Evolutionary conservation across 2,797 vertebrate genomes (phyloP).

Genomic region (Perdix hodgsoniae): DNA sequence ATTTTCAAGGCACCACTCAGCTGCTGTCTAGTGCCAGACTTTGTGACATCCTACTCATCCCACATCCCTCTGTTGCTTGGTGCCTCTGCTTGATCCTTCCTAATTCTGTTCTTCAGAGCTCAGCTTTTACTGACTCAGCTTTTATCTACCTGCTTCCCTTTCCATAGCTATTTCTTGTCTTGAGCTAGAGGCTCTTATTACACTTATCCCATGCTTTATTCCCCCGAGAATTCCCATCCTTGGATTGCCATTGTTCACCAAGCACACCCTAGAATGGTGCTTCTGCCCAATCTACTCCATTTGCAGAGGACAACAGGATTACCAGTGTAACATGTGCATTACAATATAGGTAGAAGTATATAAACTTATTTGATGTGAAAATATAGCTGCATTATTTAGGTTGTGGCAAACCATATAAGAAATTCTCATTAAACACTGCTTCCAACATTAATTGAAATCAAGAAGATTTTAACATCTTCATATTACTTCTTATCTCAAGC

Average conservation of each 20-base stretch:
- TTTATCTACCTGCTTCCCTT: neutral
- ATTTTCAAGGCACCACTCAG: neutral
- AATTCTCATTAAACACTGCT: neutral
- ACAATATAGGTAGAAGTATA: neutral
- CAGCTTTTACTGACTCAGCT: neutral
- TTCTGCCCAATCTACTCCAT: neutral
- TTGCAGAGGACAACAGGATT: neutral
- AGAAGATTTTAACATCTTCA: neutral
- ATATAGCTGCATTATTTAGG: constrained; percentile 12
- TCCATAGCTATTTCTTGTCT: neutral
- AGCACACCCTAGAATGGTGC: neutral
- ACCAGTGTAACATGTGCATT: neutral
- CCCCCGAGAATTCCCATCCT: neutral
- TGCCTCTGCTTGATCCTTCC: neutral
- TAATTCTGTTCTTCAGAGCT: neutral
- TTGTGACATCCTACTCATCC: neutral
- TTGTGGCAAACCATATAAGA: neutral
- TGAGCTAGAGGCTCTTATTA: neutral
- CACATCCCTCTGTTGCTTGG: neutral
- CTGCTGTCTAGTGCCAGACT: neutral
- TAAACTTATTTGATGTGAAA: neutral
- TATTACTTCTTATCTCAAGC: neutral
- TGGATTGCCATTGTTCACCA: neutral
- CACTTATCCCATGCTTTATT: neutral
- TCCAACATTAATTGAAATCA: neutral